Evolutionary conservation across 2,113 vertebrate species (phyloP), one percentile per base, ranked within the genome.

Genomic region (Hiodon alosoides): DNA sequence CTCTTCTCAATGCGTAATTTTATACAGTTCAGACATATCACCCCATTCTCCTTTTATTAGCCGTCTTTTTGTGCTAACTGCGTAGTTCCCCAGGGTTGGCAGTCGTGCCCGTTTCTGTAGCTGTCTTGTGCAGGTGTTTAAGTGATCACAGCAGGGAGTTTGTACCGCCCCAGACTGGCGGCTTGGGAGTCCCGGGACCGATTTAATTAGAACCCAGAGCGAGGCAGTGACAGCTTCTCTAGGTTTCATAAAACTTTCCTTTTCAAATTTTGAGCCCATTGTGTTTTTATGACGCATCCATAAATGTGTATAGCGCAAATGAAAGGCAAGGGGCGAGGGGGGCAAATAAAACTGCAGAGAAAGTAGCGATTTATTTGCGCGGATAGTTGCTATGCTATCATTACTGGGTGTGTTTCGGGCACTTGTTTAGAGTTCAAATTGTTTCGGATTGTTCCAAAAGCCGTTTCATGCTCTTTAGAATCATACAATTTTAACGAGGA

Each of bases 221-320:
- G 54, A 31, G 16, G 51, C 16, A 4, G 3, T 55, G 54, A 71
- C 57, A 67, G 17, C 6, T 67, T 31, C 67, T 14, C 14, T 3
- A 31, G n/a, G 57, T 75, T 76, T 64, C 68, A 62, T 47, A 76
- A 76, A 65, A 31, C 4, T 53, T 71, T 57, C 71, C 48, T 79
- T 64, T 53, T 69, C n/a, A 69, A 11, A 55, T 75, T 71, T 71
- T 54, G 77, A 46, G 14, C 67, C 68, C 50, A 67, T 74, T 67
- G 67, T 66, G 67, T 74, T 79, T 60, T 74, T 74, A 79, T 77
- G 52, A 46, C 5, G 61, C 55, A 54, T 69, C 67, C 57, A 74
- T 13, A 73, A 66, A 64, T 70, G 77, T 31, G 31, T 54, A 67
- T 74, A 58, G 47, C 14, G 47, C 65, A 72, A 57, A 17, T 14